A percentile compares a stretch with the other conserved stretches of the same genome.
Conservation (phyloP, 2,888 invertebrate species). For the Pseudococcus jackbeardsleyi region DNA sequence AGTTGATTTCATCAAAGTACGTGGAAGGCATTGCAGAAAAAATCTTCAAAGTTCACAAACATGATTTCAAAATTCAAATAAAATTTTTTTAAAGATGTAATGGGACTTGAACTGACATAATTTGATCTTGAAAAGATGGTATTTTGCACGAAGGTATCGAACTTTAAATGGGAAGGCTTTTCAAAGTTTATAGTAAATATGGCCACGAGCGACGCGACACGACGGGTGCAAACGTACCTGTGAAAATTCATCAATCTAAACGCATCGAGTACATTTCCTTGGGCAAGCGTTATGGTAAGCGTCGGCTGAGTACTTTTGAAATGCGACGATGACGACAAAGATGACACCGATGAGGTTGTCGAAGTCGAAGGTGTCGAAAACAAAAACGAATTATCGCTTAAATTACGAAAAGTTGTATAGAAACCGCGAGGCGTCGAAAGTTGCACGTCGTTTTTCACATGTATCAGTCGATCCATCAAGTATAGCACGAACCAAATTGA, state of each 20-base stretch:
- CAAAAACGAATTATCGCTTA: neutral
- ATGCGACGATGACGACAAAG: neutral
- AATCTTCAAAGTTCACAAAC: too few species aligned
- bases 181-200: too few species aligned
- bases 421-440: slow-evolving; percentile 38
- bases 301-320: neutral
- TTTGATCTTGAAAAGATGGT: too few species aligned
- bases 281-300: neutral
- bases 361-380: neutral
- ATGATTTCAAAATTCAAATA: too few species aligned
- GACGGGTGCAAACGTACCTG: slow-evolving; percentile 1
- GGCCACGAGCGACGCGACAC: too few species aligned
- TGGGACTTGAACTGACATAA: too few species aligned
- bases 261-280: slow-evolving; percentile 25
- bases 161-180: too few species aligned
- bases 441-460: slow-evolving; percentile 52
- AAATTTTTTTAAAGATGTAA: too few species aligned
- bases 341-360: neutral
- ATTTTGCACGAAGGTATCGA: too few species aligned
- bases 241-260: slow-evolving; percentile 58
- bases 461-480: slow-evolving; percentile 51
- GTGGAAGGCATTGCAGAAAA: too few species aligned
- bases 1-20: too few species aligned
- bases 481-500: slow-evolving; percentile 42
- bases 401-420: neutral